Base-by-base conservation (phyloP, 2,888 invertebrate genomes). In the Luffia ferchaultella region DNA sequence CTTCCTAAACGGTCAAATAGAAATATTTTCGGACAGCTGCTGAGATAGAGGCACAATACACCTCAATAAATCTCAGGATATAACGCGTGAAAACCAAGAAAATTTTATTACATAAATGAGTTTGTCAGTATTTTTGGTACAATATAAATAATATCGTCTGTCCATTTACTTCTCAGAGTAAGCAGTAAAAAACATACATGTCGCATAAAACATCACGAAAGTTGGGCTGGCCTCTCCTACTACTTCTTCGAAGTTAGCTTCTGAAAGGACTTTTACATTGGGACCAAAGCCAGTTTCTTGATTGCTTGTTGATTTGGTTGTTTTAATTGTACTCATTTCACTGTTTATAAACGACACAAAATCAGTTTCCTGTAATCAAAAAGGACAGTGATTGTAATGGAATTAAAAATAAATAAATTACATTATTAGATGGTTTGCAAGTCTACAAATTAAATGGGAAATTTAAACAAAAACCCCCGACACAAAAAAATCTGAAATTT, bases 171-270 rank as follows among this genome's bases (percentile, higher is more conserved):
- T 30, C 5, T 30, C 3, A 30, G 12, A n/a, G 18, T 15, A 42
- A 42, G n/a, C 15, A 20, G 15, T 16, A 18, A 30, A 30, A 30
- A 30, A 30, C 79, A 72, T 56, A 92, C 92, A 93, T 15, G 90
- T 88, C 12, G 92, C 92, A 65, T 90, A 91, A 64, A 92, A 93
- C 90, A 93, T 91, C 53, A 93, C 88, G 49, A 93, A 83, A 1
- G 88, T 86, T 16, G 90, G 88, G 44, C 82, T 83, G 47, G 86
- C 67, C 16, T 85, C 73, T 42, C 82, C 80, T n/a, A 93, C 76
- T 49, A 86, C 72, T 1, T 74, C 50, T 53, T 88, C 86, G 65
- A 91, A 92, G 59, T 84, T 86, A 0, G 73, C 73, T 53, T 90
- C 90, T 9, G 79, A 85, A 2, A 90, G 69, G 45, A 85, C 59